Conservation (phyloP, 2,888 invertebrate species). For the Trichogramma evanescens region DNA sequence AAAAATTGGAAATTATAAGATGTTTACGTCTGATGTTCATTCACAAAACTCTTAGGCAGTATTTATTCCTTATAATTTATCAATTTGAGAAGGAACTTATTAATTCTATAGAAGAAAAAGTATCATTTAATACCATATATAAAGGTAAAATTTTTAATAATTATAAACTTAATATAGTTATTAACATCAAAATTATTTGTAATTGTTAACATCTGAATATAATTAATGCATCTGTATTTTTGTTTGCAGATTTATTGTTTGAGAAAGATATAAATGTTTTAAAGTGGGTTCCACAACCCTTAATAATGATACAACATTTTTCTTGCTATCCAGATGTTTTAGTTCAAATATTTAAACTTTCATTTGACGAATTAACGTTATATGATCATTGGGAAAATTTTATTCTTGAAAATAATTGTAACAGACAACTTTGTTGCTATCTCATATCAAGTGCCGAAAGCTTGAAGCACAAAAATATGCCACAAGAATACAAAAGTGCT, state of each 20-base stretch:
- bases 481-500: constrained; percentile 24
- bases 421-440: constrained; percentile 19
- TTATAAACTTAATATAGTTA: not conserved
- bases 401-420: constrained; percentile 20
- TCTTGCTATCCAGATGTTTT: constrained; percentile 20
- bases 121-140: constrained; percentile 27
- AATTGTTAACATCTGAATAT: not conserved
- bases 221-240: not conserved
- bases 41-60: constrained; percentile 23
- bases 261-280: constrained; percentile 30
- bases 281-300: constrained; percentile 26
- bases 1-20: constrained; percentile 25
- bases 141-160: constrained; percentile 26
- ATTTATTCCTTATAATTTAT: constrained; percentile 32
- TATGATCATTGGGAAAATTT: constrained; percentile 25
- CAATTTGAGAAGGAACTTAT: constrained; percentile 28
- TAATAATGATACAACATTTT: constrained; percentile 26
- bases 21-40: constrained; percentile 30
- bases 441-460: constrained; percentile 33
- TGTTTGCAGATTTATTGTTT: constrained; percentile 30
- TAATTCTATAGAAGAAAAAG: constrained; percentile 12
- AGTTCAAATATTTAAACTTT: constrained; percentile 29
- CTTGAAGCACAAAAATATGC: constrained; percentile 27
- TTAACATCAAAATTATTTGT: not conserved
- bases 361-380: constrained; percentile 25